Conservation (phyloP, 1,140 invertebrate genomes). For the Cephus cinctus region DNA sequence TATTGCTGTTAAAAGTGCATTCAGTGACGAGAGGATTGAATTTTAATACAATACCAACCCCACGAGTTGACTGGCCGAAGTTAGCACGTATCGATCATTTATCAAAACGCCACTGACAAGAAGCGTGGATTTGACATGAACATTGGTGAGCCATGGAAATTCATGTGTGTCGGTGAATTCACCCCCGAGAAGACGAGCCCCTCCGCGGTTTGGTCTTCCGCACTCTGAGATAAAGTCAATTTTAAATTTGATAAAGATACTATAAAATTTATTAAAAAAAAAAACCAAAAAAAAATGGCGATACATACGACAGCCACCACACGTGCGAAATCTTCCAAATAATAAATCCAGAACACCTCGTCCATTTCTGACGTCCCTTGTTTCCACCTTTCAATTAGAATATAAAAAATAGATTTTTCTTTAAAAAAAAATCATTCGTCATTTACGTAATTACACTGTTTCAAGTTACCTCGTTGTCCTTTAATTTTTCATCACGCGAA, state of each 20-base stretch:
- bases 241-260: no score
- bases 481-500: conserved; percentile 5
- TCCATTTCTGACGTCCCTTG: conserved; percentile 16
- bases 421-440: no score
- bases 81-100: conserved; percentile 60
- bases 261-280: conserved; percentile 9
- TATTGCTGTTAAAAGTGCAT: conserved; percentile 9
- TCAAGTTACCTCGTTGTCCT: no score
- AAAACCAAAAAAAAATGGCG: conserved; percentile 9
- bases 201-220: conserved; percentile 41
- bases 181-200: conserved; percentile 48
- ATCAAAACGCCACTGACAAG: conserved; percentile 54
- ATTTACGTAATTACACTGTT: no score
- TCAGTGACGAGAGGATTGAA: conserved; percentile 3
- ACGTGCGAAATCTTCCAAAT: conserved; percentile 36
- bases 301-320: conserved; percentile 44
- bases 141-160: conserved; percentile 59
- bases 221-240: conserved; percentile 33
- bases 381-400: background rate
- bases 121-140: conserved; percentile 39
- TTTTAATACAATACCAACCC: conserved; percentile 43
- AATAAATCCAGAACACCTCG: conserved; percentile 40
- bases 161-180: conserved; percentile 53
- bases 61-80: conserved; percentile 53
- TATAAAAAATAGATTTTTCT: background rate